Evolutionary conservation across 2,888 invertebrate genomes (phyloP).

Genomic region (Mactromeris polynyma): DNA sequence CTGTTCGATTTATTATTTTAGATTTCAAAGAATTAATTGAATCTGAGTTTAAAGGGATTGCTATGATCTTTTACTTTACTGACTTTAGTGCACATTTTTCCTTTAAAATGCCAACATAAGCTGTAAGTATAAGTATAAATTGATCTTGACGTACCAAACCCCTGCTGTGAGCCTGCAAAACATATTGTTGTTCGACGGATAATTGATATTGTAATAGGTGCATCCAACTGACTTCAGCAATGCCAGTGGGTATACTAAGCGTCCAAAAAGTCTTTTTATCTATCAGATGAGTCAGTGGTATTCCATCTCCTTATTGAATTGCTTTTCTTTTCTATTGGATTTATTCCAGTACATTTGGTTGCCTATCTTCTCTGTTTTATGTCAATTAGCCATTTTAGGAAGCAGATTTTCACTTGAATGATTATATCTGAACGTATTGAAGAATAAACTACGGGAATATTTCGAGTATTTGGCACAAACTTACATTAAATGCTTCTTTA

Average conservation of each 20-base stretch:
- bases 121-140: too few species aligned
- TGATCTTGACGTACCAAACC: too few species aligned
- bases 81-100: too few species aligned
- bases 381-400: slow-evolving; percentile 21
- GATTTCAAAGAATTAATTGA: too few species aligned
- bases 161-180: too few species aligned
- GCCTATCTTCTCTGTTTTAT: slow-evolving; percentile 12
- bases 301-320: slow-evolving; percentile 10
- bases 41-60: too few species aligned
- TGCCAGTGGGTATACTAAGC: neutral
- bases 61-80: too few species aligned
- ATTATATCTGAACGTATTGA: neutral
- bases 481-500: neutral
- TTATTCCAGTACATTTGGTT: neutral
- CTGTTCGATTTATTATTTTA: too few species aligned
- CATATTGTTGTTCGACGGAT: neutral
- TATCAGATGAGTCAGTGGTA: neutral
- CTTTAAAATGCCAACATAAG: too few species aligned
- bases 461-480: neutral
- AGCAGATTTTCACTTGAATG: slow-evolving; percentile 8
- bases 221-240: neutral
- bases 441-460: neutral
- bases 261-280: neutral
- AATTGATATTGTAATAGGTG: neutral
- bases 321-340: slow-evolving; percentile 11